Conservation (phyloP, 2,113 vertebrate genomes). For the Tricholaema leucomelas region DNA sequence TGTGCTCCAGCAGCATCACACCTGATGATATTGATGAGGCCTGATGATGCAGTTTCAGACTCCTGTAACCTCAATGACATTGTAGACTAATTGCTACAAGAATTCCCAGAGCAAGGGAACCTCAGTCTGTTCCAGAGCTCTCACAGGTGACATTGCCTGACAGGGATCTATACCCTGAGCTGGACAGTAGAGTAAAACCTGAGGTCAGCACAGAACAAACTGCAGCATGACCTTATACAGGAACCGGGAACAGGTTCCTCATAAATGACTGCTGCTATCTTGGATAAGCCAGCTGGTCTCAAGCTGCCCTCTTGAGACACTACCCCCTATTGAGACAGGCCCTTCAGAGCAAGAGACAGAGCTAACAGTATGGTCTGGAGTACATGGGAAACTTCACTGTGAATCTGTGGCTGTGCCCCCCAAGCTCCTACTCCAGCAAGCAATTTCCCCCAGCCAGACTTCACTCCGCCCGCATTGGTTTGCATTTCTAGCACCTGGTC, state of each 20-base stretch:
- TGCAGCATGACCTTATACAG: neutral
- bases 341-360: neutral
- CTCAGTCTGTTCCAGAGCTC: neutral
- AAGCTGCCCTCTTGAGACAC: neutral
- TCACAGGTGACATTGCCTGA: neutral
- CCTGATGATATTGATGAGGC: neutral
- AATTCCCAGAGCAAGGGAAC: neutral
- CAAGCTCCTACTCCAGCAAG: neutral
- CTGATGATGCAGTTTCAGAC: neutral
- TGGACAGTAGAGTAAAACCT: neutral
- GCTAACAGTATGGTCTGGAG: neutral
- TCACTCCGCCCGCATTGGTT: neutral
- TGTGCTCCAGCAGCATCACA: neutral
- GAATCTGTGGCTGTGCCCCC: neutral
- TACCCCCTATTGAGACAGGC: neutral
- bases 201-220: neutral
- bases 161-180: neutral
- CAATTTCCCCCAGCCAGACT: neutral
- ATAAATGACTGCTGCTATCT: neutral
- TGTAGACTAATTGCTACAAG: neutral
- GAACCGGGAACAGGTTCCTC: neutral
- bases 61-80: neutral
- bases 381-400: neutral
- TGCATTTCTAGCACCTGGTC: neutral
- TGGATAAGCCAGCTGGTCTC: neutral